Base-by-base conservation (phyloP, 2,888 invertebrate species). In the Syritta pipiens region DNA sequence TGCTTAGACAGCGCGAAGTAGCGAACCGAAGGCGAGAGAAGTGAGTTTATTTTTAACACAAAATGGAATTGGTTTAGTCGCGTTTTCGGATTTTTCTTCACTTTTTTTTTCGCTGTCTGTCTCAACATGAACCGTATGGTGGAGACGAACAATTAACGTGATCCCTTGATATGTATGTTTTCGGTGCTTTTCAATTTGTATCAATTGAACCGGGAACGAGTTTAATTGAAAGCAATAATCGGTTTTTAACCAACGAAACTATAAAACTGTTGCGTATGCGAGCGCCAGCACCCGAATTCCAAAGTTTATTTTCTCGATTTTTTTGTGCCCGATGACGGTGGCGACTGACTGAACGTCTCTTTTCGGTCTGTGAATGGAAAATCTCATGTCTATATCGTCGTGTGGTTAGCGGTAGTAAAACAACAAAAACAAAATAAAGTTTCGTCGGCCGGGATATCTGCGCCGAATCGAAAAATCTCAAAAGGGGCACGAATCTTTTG, bases 181-280 rank as follows among this genome's bases (percentile, higher is more conserved):
- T 30, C 14, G 4, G 12, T 65, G 35, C 28, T 67, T 67, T 67
- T 3, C 55, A 42, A 65, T 48, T 46, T 12, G 10, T 30, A 30
- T 53, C 20, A 55, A 65, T 71, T 63, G 57, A 10, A 7, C 40
- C 32, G 35, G 24, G 12, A 30, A 14, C 17, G 6, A 19, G 19
- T 10, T 30, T 24, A n/a, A n/a, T n/a, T n/a, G n/a, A n/a, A n/a
- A n/a, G n/a, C n/a, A n/a, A n/a, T n/a, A n/a, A n/a, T n/a, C n/a
- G n/a, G n/a, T n/a, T n/a, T n/a, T n/a, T n/a, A n/a, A n/a, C n/a
- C n/a, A n/a, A n/a, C n/a, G n/a, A n/a, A n/a, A n/a, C n/a, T n/a
- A n/a, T n/a, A 28, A 28, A 57, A 68, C 68, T 68, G 68, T 68
- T 68, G 68, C 57, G 48, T 68, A 57, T 49, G 57, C n/a, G n/a